Evolutionary conservation across 2,888 invertebrate genomes (phyloP), one percentile per base, ranked within the genome.

Genomic region (Trichogramma dendrolimi): DNA sequence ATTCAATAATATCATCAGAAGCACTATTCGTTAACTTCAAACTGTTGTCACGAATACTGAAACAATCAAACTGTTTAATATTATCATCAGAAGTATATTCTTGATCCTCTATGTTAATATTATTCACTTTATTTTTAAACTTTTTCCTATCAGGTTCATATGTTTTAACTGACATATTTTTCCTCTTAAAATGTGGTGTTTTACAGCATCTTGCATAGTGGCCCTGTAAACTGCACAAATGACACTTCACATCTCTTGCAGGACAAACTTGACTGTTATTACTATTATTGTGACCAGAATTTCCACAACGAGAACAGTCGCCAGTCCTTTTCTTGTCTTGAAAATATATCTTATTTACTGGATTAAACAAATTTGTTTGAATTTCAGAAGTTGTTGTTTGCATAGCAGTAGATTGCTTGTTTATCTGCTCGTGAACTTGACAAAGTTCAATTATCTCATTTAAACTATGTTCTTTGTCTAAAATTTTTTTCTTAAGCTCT

Each of bases 361-460:
- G n/a, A 38, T n/a, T 10, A 14, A 14, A 53, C 6, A 42, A 6
- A 6, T 59, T 41, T 38, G 14, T 27, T 52, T n/a, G n/a, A n/a
- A n/a, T n/a, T n/a, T n/a, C n/a, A n/a, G n/a, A n/a, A n/a, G n/a
- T n/a, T n/a, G 10, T 40, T 53, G 40, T 11, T 8, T 41, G 11
- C 40, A 40, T 55, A 8, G 7, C 55, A 4, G 6, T 27, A 6
- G 47, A 27, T 46, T 55, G 55, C 4, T 47, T 47, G 4, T 4
- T 2, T 55, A 39, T 55, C 27, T 46, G 38, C 27, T 55, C 55
- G 39, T 46, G 41, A 8, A 72, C 58, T 55, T 67, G 64, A 57
- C 67, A 71, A n/a, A 67, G 42, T 27, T 69, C 67, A n/a, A 71
- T 68, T 11, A 71, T 56, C 54, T 72, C 71, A 5, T 67, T 63